A percentile compares a stretch with the other conserved stretches of the same genome.
phyloP scores from a whole-genome alignment of 2,888 invertebrate genomes.

The Drosophila nigricruria region DNA sequence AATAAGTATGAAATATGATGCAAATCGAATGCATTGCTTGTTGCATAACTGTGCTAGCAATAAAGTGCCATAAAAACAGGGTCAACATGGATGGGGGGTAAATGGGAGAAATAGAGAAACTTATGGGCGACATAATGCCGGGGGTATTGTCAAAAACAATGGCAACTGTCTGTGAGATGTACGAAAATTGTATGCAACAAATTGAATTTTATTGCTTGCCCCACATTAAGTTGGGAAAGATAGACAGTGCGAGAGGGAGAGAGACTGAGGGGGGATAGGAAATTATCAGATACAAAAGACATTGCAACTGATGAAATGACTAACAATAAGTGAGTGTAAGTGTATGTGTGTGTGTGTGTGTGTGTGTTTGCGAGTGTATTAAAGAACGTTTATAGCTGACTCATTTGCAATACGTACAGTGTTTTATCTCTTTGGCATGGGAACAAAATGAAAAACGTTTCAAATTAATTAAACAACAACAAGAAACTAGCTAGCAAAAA shows the following conservation, averaged over 20 bases:
- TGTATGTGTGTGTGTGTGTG: slow-evolving; percentile 20
- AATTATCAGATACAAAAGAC: slow-evolving; percentile 16
- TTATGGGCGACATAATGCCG: slow-evolving; percentile 19
- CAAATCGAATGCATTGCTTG: slow-evolving; percentile 67
- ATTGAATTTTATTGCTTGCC: slow-evolving; percentile 76
- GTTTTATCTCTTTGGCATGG: slow-evolving; percentile 15
- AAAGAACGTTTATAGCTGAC: slow-evolving; percentile 31
- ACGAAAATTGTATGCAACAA: slow-evolving; percentile 73
- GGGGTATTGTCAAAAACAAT: slow-evolving; percentile 39
- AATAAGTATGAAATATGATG: slow-evolving; percentile 57
- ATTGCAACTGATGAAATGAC: slow-evolving; percentile 60
- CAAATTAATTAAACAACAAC: slow-evolving; percentile 73
- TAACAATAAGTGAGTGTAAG: slow-evolving; percentile 56
- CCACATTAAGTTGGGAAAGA: slow-evolving; percentile 45
- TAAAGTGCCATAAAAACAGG: slow-evolving; percentile 40
- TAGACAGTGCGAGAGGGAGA: background rate
- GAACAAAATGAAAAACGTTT: slow-evolving; percentile 47
- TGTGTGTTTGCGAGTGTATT: slow-evolving; percentile 27
- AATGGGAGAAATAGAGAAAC: slow-evolving; percentile 6
- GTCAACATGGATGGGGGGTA: slow-evolving; percentile 21
- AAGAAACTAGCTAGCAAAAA: slow-evolving; percentile 55
- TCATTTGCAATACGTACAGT: slow-evolving; percentile 38
- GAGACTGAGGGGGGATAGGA: background rate
- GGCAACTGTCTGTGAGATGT: slow-evolving; percentile 55
- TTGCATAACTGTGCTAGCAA: slow-evolving; percentile 41